Conservation (phyloP, 2,113 vertebrate species). For the Solea senegalensis region DNA sequence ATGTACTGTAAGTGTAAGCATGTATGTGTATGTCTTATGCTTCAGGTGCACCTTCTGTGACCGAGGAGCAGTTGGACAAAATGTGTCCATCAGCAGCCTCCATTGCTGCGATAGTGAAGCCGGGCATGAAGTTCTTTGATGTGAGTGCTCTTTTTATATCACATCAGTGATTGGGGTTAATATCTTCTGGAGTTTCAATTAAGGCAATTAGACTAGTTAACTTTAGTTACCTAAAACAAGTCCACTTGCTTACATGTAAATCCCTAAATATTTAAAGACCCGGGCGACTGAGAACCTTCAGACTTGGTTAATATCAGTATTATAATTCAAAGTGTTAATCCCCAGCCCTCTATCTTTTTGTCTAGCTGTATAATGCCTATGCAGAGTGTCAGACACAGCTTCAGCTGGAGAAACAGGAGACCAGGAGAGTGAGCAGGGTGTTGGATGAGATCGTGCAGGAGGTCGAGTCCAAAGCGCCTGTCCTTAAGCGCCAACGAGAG, state of each 20-base stretch:
- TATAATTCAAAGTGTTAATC: not conserved
- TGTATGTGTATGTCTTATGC: conserved; percentile 13
- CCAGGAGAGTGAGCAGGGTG: conserved; percentile 88
- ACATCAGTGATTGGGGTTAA: not conserved
- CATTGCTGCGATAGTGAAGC: conserved; percentile 94
- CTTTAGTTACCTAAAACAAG: too few species aligned
- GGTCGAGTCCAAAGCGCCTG: conserved; percentile 93
- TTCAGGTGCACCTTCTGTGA: conserved; percentile 83
- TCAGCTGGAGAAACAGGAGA: conserved; percentile 92
- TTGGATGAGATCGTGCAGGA: conserved; percentile 94
- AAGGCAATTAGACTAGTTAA: too few species aligned
- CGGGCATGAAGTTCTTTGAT: conserved; percentile 97
- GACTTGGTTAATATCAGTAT: too few species aligned
- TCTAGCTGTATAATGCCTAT: conserved; percentile 93
- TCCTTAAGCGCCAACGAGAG: conserved; percentile 92
- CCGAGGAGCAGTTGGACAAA: conserved; percentile 92
- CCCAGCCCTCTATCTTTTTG: not conserved
- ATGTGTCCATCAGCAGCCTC: conserved; percentile 96
- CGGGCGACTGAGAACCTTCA: too few species aligned
- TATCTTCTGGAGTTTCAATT: not conserved
- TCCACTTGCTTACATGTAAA: too few species aligned
- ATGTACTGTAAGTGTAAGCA: too few species aligned
- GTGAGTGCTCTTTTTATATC: conserved; percentile 38
- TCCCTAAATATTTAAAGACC: too few species aligned
- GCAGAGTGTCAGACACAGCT: conserved; percentile 93